phyloP scores from a whole-genome alignment of 2,888 invertebrate species.

The Tipula helvola region DNA sequence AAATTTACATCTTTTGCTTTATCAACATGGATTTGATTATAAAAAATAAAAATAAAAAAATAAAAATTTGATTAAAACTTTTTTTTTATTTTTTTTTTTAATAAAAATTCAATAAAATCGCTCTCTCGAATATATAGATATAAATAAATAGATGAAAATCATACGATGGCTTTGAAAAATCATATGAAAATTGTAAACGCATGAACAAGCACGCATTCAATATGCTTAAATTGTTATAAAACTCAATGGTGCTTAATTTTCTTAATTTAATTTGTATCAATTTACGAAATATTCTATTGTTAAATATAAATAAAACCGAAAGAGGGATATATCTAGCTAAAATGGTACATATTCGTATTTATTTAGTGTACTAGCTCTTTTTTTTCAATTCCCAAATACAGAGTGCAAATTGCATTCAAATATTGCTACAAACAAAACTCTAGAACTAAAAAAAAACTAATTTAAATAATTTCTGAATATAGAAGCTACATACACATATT shows the following conservation, averaged over 20 bases:
- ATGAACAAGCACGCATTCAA: background rate
- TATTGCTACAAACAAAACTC: background rate
- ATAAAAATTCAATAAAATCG: background rate
- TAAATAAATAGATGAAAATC: background rate
- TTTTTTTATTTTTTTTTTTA: background rate
- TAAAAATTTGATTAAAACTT: background rate
- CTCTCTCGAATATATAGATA: background rate
- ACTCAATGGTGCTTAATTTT: background rate
- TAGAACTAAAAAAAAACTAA: background rate
- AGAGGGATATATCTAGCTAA: background rate
- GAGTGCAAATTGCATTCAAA: too few species aligned
- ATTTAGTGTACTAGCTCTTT: background rate
- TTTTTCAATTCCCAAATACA: background rate
- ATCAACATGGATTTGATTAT: background rate
- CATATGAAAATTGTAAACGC: background rate
- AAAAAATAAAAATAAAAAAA: background rate
- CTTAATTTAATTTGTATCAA: background rate
- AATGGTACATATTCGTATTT: background rate
- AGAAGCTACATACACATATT: background rate
- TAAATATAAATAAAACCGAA: too few species aligned
- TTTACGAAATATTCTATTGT: background rate
- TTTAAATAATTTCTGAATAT: background rate
- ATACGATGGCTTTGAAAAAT: background rate
- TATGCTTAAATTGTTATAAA: background rate
- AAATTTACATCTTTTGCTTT: background rate